Evolutionary conservation across 2,113 vertebrate genomes (phyloP).

Genomic region (Diphyllodes magnificus): DNA sequence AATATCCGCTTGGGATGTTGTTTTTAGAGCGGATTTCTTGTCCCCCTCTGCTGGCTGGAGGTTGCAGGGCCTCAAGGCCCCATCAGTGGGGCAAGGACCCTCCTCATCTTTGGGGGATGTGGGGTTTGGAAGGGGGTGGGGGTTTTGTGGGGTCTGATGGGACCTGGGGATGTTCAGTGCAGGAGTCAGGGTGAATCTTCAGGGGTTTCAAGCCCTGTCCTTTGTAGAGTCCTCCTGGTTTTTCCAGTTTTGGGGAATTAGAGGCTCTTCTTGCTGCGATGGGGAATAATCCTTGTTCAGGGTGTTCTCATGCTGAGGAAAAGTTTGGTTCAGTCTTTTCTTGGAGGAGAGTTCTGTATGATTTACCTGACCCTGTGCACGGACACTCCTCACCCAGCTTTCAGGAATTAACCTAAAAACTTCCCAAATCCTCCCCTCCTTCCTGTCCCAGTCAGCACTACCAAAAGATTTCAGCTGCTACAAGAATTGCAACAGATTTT

Average conservation of each 20-base stretch:
- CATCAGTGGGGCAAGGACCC: neutral
- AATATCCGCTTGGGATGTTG: accelerated
- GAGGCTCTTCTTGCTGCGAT: neutral
- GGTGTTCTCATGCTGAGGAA: neutral
- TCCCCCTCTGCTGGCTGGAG: constrained; percentile 50
- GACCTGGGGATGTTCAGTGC: neutral
- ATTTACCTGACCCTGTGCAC: neutral
- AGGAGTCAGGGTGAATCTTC: neutral
- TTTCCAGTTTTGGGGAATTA: neutral
- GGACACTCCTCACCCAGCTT: neutral
- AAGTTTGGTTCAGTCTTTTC: neutral
- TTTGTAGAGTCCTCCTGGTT: neutral
- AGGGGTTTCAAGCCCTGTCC: neutral
- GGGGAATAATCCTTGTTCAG: neutral
- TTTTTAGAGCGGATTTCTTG: neutral
- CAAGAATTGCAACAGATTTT: neutral
- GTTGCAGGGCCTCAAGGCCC: neutral
- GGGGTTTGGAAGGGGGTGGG: neutral
- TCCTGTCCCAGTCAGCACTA: neutral
- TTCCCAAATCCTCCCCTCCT: neutral
- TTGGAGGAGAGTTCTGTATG: neutral
- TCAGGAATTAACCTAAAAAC: neutral
- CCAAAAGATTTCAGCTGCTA: neutral
- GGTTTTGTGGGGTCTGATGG: neutral
- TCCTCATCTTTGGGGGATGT: neutral